Percentiles rank a stretch among this genome's conserved stretches.
These are phyloP conservation scores for Drosophila flavopinicola DNA, from an alignment of 2,888 invertebrate species.

Conservation along the genomic window DNA sequence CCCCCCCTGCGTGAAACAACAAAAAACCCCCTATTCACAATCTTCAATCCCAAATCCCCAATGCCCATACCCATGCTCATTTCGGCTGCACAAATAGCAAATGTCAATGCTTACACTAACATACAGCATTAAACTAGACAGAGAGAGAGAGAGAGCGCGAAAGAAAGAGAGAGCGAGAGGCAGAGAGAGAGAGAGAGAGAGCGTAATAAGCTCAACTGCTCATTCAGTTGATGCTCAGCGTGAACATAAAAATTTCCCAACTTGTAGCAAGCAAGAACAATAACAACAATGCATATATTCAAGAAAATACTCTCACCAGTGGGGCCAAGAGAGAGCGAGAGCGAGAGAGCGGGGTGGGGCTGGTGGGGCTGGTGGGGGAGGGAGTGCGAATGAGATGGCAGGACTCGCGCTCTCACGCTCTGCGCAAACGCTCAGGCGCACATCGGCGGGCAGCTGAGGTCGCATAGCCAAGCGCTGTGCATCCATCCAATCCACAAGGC, in stretches of 20 bases:
- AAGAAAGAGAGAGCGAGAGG: background rate
- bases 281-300: too few relatives aligned
- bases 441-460: slow-evolving; percentile 1
- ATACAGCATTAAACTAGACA: background rate
- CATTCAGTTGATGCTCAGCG: slow-evolving; percentile 13
- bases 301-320: slow-evolving; percentile 34
- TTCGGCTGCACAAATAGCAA: slow-evolving; percentile 40
- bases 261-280: slow-evolving; percentile 47
- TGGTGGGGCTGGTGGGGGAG: too few relatives aligned
- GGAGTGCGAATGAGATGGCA: slow-evolving; percentile 7
- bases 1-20: slow-evolving; percentile 9
- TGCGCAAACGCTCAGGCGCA: slow-evolving; percentile 49
- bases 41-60: slow-evolving; percentile 44
- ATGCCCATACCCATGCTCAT: slow-evolving; percentile 35
- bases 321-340: background rate
- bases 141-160: background rate
- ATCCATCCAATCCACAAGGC: slow-evolving; percentile 37
- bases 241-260: slow-evolving; percentile 56
- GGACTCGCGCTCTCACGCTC: slow-evolving; percentile 13
- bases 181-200: background rate
- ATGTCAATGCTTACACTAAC: slow-evolving; percentile 55
- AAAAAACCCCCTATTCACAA: slow-evolving; percentile 11
- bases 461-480: slow-evolving; percentile 20
- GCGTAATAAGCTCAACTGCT: slow-evolving; percentile 14
- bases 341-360: too few relatives aligned